Percentiles rank a stretch among this genome's conserved stretches.
These are phyloP conservation scores for Dipodomys spectabilis DNA, from an alignment of 2,113 vertebrate genomes.

Conservation along the genomic window DNA sequence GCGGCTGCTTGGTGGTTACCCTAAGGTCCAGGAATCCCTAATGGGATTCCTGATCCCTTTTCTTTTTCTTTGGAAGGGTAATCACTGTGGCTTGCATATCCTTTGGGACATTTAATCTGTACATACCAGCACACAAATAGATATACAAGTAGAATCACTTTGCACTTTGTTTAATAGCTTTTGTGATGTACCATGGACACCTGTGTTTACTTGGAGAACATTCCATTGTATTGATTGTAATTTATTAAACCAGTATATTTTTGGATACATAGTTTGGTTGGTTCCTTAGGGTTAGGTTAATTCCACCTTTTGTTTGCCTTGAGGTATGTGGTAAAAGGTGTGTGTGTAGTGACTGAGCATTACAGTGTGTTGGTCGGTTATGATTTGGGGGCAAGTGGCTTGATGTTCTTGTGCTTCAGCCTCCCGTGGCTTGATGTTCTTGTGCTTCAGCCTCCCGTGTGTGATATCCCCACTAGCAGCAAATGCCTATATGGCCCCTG, in stretches of 20 bases:
- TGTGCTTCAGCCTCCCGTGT: no score
- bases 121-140: neutral
- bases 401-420: no score
- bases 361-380: no score
- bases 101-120: neutral
- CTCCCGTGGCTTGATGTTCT: no score
- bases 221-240: neutral
- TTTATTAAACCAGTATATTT: neutral
- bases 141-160: neutral
- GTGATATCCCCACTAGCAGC: no score
- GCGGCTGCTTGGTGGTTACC: neutral
- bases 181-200: neutral
- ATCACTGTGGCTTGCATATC: neutral
- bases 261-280: neutral
- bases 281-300: neutral
- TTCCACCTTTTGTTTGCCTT: neutral
- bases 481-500: no score
- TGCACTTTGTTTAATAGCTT: neutral
- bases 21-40: neutral
- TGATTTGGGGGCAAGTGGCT: no score
- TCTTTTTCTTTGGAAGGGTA: neutral
- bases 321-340: neutral
- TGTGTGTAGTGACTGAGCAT: no score
- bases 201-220: neutral
- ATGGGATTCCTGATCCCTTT: neutral